Evolutionary conservation across 2,888 invertebrate species (phyloP), one percentile per base, ranked within the genome.

Genomic region (Molorchus minor): DNA sequence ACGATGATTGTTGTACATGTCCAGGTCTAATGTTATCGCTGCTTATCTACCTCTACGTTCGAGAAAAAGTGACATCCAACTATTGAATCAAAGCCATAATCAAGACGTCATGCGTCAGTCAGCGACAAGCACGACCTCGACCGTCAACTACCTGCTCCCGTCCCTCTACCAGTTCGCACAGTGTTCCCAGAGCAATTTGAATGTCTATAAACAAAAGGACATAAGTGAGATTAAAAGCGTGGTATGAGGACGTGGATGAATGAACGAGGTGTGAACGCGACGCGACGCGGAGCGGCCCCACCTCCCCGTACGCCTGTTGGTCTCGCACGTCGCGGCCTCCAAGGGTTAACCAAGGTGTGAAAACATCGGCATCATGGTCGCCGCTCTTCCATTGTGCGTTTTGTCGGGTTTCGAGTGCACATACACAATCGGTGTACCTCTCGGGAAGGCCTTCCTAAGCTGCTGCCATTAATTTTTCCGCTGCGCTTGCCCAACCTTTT

Each of bases 271-370:
- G 61, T 57, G 53, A 61, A 61, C 57, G 44, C 52, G n/a, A n/a
- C n/a, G n/a, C n/a, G n/a, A n/a, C n/a, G 44, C 41, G 25, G 53
- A 43, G 53, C 12, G 49, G 57, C 46, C 49, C 61, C 56, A 56
- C 56, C 53, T 47, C 41, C 41, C 25, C 52, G n/a, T 30, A 52
- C 52, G 52, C 52, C 52, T 52, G 41, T 52, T 52, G 41, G 41
- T 29, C 21, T 33, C 38, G n/a, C 21, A 25, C 49, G n/a, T n/a
- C 33, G 20, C 13, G 38, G 49, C 38, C 41, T 29, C 52, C 41
- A 73, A 69, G 67, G 71, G 73, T 72, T 72, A 71, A 65, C 68
- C 67, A 73, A 73, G 73, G 74, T 74, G 74, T 74, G 73, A 73
- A 74, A 74, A 70, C 64, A 68, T 65, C 66, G 30, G 19, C 70